These are phyloP conservation scores for Olivierus martensii DNA, from an alignment of 1,140 invertebrate genomes.

Conservation along the genomic window DNA sequence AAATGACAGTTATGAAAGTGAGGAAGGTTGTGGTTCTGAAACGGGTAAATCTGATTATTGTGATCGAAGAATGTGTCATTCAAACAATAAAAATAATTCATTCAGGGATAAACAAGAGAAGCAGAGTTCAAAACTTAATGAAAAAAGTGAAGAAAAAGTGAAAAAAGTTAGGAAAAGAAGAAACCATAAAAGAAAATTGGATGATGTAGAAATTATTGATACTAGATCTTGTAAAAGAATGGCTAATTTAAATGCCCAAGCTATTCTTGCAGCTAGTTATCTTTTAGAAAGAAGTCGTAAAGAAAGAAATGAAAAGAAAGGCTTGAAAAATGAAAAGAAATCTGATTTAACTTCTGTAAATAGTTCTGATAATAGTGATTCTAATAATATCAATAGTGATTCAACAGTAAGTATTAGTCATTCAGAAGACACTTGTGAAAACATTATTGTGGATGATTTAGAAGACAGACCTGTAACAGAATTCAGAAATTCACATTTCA, in stretches of 20 bases:
- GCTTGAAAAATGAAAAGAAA: not conserved
- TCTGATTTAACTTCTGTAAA: not conserved
- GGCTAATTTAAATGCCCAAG: constrained; percentile 83
- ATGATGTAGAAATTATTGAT: constrained; percentile 21
- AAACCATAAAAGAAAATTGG: constrained; percentile 5
- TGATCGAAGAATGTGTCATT: no score
- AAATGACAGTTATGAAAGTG: constrained; percentile 3
- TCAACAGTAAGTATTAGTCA: no score
- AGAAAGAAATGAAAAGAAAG: constrained; percentile 1
- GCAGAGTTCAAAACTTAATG: constrained; percentile 1
- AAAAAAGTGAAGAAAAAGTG: constrained; percentile 1
- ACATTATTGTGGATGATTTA: no score
- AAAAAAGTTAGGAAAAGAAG: constrained; percentile 7
- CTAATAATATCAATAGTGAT: no score
- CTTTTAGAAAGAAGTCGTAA: constrained; percentile 40
- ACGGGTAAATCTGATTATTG: not conserved
- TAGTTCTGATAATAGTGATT: no score
- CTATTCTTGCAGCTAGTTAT: constrained; percentile 80
- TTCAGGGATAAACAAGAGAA: not conserved
- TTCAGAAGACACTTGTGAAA: no score
- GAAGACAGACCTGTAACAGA: no score
- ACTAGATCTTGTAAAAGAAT: constrained; percentile 57
- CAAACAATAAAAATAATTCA: not conserved
- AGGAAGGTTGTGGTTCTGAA: not conserved
- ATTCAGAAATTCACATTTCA: no score